Evolutionary conservation across 2,888 invertebrate species (phyloP), one percentile per base, ranked within the genome.

Genomic region (Synanthedon formicaeformis): DNA sequence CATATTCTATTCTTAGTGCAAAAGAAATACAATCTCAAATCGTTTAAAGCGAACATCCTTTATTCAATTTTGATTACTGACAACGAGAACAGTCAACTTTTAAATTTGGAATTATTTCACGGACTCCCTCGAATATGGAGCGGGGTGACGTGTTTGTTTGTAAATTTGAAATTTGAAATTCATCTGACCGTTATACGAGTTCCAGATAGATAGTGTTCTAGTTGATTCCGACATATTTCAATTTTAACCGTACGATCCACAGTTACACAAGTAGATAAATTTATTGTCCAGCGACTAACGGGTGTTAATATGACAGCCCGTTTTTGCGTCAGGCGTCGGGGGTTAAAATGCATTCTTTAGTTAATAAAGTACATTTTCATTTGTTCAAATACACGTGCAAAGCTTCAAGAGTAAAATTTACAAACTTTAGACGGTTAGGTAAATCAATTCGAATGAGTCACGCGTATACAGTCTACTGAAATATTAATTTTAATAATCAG

Each of bases 51-150:
- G 14, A 3, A 45, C 6, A 45, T 13, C 3, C 5, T 45, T 45
- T n/a, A 6, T 13, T 13, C 45, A 5, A 13, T 13, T 45, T 45
- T 6, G 45, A 12, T n/a, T 23, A 23, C 14, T 13, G 45, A 0
- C 6, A 45, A 45, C 45, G 13, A 34, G 34, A 8, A 34, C 45
- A 45, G 45, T 14, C 6, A 14, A 45, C 14, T 40, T 52, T 52
- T 52, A 54, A 58, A 61, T 52, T 57, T 53, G 54, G 66, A 71
- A 69, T 68, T 62, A 67, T 75, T 75, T 71, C 71, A 75, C 60
- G 73, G 70, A 72, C 66, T 60, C 70, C 69, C 66, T 68, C 63
- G 66, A 72, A 69, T 71, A 67, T 71, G 64, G 73, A 52, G 52
- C 73, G 61, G 73, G 64, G 57, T 63, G 65, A 60, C 71, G 69